These are phyloP conservation scores for Glyptemys insculpta DNA, from an alignment of 2,797 vertebrate genomes.

Conservation along the genomic window DNA sequence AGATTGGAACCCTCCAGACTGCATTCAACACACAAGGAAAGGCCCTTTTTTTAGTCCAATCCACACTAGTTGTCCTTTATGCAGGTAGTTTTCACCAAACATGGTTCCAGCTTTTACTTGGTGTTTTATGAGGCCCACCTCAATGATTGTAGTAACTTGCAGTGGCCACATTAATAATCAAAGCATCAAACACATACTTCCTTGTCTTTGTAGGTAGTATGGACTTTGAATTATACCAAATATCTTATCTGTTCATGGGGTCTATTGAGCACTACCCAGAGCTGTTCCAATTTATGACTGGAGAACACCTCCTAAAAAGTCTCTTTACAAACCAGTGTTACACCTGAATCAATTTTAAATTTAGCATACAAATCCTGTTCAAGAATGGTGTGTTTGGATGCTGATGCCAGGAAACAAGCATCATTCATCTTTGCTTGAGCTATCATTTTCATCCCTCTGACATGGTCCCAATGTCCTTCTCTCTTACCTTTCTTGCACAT, in stretches of 20 bases:
- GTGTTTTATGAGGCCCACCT: neutral
- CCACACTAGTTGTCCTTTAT: neutral
- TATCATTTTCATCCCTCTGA: neutral
- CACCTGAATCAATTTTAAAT: neutral
- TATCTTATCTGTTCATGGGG: neutral
- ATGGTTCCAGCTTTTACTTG: neutral
- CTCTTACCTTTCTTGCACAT: neutral
- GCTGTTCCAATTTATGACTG: neutral
- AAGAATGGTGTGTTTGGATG: neutral
- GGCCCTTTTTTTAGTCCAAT: neutral
- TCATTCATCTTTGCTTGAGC: neutral
- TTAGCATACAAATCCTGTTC: fast-evolving
- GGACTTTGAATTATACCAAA: neutral
- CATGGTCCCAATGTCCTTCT: neutral
- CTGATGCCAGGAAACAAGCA: neutral
- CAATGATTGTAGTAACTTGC: neutral
- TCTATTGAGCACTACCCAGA: neutral
- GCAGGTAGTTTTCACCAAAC: neutral
- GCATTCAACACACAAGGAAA: neutral
- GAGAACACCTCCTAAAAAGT: neutral
- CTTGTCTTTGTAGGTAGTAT: neutral
- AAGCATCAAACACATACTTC: neutral
- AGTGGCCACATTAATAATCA: neutral
- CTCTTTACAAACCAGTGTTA: neutral
- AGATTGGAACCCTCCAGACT: neutral